Conservation (phyloP, 2,113 vertebrate species). For the Cranoglanis bouderius region DNA sequence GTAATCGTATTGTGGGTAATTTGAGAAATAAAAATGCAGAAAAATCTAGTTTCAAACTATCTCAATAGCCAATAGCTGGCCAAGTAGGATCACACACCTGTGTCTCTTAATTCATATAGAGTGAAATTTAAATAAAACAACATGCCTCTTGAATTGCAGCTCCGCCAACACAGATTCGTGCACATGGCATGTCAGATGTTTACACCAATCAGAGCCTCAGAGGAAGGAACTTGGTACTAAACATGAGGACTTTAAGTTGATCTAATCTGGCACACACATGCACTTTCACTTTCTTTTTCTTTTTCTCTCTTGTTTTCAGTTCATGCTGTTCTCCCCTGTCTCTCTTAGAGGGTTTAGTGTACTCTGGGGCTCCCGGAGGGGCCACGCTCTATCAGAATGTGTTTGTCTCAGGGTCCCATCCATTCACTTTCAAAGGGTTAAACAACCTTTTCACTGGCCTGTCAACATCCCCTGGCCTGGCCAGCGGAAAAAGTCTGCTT, state of each 20-base stretch:
- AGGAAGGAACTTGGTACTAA: constrained; percentile 51
- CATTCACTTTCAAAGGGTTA: constrained; percentile 99
- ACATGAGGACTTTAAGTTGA: constrained; percentile 66
- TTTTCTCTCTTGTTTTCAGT: constrained; percentile 70
- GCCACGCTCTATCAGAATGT: constrained; percentile 92
- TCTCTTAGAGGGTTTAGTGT: constrained; percentile 76
- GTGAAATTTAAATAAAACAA: background rate
- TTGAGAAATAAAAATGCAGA: background rate
- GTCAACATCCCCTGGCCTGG: constrained; percentile 87
- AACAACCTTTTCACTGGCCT: constrained; percentile 99
- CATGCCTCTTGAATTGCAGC: background rate
- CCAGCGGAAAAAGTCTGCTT: constrained; percentile 84
- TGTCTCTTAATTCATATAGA: background rate
- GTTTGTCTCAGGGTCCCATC: constrained; percentile 86
- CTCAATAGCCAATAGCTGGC: background rate
- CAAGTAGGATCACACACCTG: background rate
- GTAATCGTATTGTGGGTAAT: background rate
- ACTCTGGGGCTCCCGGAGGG: constrained; percentile 79
- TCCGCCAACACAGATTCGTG: background rate
- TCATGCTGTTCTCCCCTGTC: constrained; percentile 69
- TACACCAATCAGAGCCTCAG: constrained; percentile 24
- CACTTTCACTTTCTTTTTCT: constrained; percentile 30
- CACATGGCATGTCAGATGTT: constrained; percentile 6
- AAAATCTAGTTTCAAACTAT: background rate
- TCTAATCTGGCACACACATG: constrained; percentile 75